phyloP scores from a whole-genome alignment of 2,888 invertebrate genomes.

The Aspidiotus destructor region DNA sequence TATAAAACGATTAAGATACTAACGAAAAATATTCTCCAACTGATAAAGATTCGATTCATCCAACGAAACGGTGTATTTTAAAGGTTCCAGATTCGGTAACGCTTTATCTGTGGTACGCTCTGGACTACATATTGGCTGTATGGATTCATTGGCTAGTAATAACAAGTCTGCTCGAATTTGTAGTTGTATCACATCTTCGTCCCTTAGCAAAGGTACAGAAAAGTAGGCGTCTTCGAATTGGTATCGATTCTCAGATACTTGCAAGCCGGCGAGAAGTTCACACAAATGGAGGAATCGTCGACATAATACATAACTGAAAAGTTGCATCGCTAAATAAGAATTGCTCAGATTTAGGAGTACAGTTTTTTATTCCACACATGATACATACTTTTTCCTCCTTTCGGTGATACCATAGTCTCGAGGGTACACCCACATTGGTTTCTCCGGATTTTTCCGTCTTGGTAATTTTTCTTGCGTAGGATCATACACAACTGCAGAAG shows the following conservation, averaged over 20 bases:
- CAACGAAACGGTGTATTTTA: constrained; percentile 61
- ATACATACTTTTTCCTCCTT: constrained; percentile 56
- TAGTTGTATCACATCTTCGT: constrained; percentile 51
- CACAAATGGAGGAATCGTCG: constrained; percentile 45
- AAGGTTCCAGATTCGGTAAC: constrained; percentile 65
- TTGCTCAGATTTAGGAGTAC: constrained; percentile 37
- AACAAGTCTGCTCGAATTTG: constrained; percentile 56
- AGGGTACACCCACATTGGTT: constrained; percentile 62
- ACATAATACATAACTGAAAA: constrained; percentile 46
- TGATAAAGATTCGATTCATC: constrained; percentile 55
- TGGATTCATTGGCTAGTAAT: constrained; percentile 53
- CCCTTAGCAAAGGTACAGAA: constrained; percentile 35
- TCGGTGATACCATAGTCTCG: constrained; percentile 65
- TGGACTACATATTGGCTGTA: constrained; percentile 44
- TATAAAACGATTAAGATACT: constrained; percentile 43
- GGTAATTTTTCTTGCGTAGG: constrained; percentile 68
- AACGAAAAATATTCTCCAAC: constrained; percentile 58
- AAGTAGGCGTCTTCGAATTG: constrained; percentile 35
- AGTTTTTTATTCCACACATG: constrained; percentile 22
- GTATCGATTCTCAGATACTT: constrained; percentile 20
- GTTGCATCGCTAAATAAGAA: constrained; percentile 45
- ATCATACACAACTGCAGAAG: constrained; percentile 53
- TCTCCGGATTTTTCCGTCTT: constrained; percentile 56
- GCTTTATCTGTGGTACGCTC: constrained; percentile 31
- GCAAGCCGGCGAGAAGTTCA: constrained; percentile 43